Conservation (phyloP, 1,140 invertebrate species). For the Cherax destructor region DNA sequence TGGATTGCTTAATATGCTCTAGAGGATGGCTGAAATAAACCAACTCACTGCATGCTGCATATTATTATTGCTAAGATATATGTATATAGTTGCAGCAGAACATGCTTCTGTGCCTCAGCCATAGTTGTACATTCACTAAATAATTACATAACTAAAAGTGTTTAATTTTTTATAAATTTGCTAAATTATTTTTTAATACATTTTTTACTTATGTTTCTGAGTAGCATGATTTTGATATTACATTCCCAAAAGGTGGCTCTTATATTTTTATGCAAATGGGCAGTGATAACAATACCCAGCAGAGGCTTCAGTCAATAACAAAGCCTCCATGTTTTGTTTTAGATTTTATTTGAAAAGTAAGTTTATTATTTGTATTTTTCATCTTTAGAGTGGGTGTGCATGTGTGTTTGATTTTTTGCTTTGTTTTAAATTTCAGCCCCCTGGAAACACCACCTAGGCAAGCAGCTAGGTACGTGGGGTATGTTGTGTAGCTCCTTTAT, state of each 20-base stretch:
- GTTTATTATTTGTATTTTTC: constrained; percentile 49
- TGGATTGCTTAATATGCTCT: constrained; percentile 31
- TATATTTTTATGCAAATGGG: background rate
- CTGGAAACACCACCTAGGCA: constrained; percentile 79
- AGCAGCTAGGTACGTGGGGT: constrained; percentile 80
- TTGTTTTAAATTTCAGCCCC: constrained; percentile 81
- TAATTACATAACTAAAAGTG: background rate
- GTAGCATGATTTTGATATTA: constrained; percentile 5
- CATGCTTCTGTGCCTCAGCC: constrained; percentile 20
- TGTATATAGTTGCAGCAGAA: constrained; percentile 49
- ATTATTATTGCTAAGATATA: constrained; percentile 22
- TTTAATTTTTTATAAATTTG: background rate
- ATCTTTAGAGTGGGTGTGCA: constrained; percentile 66
- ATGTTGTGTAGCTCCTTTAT: constrained; percentile 44
- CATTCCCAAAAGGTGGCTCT: constrained; percentile 6
- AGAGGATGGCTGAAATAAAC: constrained; percentile 50
- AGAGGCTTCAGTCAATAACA: constrained; percentile 10
- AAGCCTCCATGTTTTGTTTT: constrained; percentile 13
- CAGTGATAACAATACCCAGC: background rate
- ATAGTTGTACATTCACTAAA: background rate
- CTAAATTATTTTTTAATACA: background rate
- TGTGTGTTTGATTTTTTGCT: constrained; percentile 73
- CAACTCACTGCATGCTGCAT: constrained; percentile 40
- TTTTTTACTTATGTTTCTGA: background rate
- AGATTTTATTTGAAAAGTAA: constrained; percentile 31